Evolutionary conservation across 2,888 invertebrate species (phyloP).

Genomic region (Orchesella flavescens): DNA sequence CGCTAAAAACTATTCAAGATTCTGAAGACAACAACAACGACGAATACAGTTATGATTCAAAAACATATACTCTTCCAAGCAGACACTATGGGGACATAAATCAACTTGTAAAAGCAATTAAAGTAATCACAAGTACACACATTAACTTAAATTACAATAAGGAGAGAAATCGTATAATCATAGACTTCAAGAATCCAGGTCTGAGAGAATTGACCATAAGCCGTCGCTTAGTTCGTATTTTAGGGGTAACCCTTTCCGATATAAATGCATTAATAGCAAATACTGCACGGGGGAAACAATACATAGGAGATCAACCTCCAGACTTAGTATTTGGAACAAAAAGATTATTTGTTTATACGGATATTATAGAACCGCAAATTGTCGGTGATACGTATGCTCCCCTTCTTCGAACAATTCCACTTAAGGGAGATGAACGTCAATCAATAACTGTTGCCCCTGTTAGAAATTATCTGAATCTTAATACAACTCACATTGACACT

Average conservation of each 20-base stretch:
- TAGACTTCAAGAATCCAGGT: background rate
- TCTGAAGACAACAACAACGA: background rate
- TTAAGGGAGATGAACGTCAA: conserved; percentile 15
- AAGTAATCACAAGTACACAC: background rate
- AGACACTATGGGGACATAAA: background rate
- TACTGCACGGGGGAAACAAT: background rate
- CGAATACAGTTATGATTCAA: background rate
- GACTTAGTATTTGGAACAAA: background rate
- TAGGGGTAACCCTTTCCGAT: too few species aligned
- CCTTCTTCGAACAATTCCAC: background rate
- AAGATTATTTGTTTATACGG: conserved; percentile 20
- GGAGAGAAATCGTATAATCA: background rate
- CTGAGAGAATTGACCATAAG: too few species aligned
- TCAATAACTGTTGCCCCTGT: background rate
- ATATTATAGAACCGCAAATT: conserved; percentile 24
- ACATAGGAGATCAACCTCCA: background rate
- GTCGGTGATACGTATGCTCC: conserved; percentile 45
- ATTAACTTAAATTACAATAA: background rate
- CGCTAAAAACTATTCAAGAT: background rate
- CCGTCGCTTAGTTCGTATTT: too few species aligned
- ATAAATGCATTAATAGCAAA: too few species aligned
- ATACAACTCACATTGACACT: background rate
- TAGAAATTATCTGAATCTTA: background rate
- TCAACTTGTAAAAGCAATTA: background rate
- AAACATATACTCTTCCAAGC: too few species aligned